Base-by-base conservation (phyloP, 1,140 invertebrate species). In the Probaryconus sp. region DNA sequence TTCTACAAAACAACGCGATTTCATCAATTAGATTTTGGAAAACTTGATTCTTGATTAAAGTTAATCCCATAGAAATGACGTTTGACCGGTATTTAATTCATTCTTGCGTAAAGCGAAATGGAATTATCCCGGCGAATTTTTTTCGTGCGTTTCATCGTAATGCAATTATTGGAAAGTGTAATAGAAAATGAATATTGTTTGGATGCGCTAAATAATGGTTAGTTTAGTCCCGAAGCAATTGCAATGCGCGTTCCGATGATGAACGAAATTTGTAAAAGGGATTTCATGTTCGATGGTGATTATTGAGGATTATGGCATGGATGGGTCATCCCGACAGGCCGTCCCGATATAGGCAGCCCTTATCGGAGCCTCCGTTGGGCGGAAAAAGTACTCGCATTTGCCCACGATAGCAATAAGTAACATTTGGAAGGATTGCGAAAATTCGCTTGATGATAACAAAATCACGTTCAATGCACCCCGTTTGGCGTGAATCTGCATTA, bases 181-280 rank as follows among this genome's bases (percentile, higher is more conserved):
- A 43, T 56, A 43, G 38, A 43, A 58, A 58, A 45, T 45, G 21
- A 43, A 21, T 58, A 45, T 24, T 58, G 20, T 38, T 47, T 28
- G 17, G 47, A 17, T 7, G 40, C 18, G 18, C 10, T 11, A 38
- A 47, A 47, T 28, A 60, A 60, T 35, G 16, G 9, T 20, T 30
- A 26, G 42, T 31, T 47, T 37, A 47, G 20, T 47, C 13, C 1
- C 11, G 13, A 37, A 1, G 6, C 18, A 26, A 35, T 38, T 38
- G 13, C 50, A 31, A 45, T 16, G 43, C 53, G 56, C 18, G 35
- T 16, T 13, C 50, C 17, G 42, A 47, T 50, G 28, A 64, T 60
- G 56, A 69, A 65, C 53, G 63, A 70, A 75, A 73, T 78, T 73
- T 63, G 60, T 76, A 78, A 78, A 78, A 78, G 72, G 76, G 48